Evolutionary conservation across 2,797 vertebrate genomes (phyloP).

Genomic region (Channa striata): DNA sequence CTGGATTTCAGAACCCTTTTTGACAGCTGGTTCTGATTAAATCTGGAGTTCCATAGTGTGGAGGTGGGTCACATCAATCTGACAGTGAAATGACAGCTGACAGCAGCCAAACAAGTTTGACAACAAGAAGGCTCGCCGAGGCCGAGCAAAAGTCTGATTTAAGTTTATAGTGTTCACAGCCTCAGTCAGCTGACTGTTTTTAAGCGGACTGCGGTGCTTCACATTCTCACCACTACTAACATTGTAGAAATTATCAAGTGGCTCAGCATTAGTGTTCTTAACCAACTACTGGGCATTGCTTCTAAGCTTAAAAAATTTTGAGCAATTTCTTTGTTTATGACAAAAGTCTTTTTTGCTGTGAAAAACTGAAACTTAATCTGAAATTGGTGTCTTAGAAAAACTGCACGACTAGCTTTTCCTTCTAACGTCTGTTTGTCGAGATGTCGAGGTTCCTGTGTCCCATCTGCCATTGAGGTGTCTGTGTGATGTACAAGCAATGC

Average conservation of each 20-base stretch:
- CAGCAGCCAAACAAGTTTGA: not conserved
- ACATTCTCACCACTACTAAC: not conserved
- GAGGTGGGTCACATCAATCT: not conserved
- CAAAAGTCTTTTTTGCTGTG: not conserved
- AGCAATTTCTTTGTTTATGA: not conserved
- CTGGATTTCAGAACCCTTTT: not conserved
- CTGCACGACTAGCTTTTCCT: slow-evolving; percentile 8
- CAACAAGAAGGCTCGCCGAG: not conserved
- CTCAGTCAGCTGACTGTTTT: not conserved
- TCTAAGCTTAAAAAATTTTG: not conserved
- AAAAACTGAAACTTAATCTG: not conserved
- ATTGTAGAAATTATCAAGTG: not conserved
- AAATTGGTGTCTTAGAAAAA: not conserved
- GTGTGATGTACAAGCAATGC: slow-evolving; percentile 46
- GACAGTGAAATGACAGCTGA: slow-evolving; percentile 5
- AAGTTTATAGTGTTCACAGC: not conserved
- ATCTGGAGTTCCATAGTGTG: not conserved
- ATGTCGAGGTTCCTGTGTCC: slow-evolving; percentile 6
- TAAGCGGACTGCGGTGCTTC: not conserved
- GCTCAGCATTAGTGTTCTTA: not conserved
- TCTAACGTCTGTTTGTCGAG: slow-evolving; percentile 3
- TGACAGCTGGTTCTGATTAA: slow-evolving; percentile 9
- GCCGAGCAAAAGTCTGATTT: not conserved
- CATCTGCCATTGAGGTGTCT: slow-evolving; percentile 16
- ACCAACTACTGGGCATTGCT: not conserved